These are phyloP conservation scores for Elephantulus edwardii DNA, from an alignment of 2,113 vertebrate species.

Conservation along the genomic window DNA sequence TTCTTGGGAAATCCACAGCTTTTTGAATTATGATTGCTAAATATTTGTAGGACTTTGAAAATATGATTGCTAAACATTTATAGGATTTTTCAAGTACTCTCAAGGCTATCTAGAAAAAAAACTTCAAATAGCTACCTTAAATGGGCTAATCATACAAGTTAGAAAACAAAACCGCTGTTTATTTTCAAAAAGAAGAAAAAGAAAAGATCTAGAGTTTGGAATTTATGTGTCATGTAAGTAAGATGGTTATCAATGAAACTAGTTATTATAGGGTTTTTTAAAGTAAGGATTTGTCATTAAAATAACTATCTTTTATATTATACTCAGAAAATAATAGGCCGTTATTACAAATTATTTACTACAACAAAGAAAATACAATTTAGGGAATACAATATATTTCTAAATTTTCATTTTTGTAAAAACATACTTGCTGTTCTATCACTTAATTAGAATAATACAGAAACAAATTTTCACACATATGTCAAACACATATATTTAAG, in stretches of 20 bases:
- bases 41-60: background rate
- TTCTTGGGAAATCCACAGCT: background rate
- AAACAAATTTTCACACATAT: background rate
- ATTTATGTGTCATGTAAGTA: background rate
- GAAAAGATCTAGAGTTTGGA: background rate
- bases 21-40: background rate
- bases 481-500: conserved; percentile 13
- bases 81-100: background rate
- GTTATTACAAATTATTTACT: background rate
- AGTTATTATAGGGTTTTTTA: background rate
- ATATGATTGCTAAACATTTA: background rate
- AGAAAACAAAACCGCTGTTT: background rate
- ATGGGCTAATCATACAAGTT: background rate
- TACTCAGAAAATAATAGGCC: background rate
- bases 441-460: background rate
- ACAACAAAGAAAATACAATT: background rate
- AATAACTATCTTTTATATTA: background rate
- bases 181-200: background rate
- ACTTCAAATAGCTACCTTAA: background rate
- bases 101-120: background rate
- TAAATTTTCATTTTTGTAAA: background rate
- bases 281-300: background rate
- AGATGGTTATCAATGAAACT: background rate
- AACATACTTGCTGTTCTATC: background rate
- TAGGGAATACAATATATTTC: background rate